These are phyloP conservation scores for Diachasma alloeum DNA, from an alignment of 1,140 invertebrate species.

Conservation along the genomic window DNA sequence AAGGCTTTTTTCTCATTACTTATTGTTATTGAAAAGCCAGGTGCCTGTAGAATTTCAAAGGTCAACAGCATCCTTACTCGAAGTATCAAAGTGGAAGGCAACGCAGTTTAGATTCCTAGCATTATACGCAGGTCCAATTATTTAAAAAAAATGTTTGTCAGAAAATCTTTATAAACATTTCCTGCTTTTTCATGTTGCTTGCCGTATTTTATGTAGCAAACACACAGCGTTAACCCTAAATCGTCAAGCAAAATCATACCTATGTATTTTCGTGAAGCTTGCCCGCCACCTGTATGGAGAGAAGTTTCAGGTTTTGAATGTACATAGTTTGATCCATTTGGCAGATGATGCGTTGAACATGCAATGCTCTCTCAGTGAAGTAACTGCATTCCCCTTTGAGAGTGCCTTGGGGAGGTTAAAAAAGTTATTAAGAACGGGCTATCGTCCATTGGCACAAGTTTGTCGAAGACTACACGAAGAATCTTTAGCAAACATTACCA, in stretches of 20 bases:
- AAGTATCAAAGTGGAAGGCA: constrained; percentile 9
- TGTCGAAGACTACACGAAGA: background rate
- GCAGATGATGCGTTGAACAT: background rate
- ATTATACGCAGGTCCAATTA: background rate
- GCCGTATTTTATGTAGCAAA: background rate
- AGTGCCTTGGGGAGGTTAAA: background rate
- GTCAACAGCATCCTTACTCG: background rate
- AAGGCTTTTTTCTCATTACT: background rate
- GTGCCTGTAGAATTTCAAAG: constrained; percentile 14
- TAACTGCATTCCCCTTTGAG: background rate
- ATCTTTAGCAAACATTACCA: background rate
- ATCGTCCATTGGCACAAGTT: background rate
- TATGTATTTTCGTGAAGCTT: background rate
- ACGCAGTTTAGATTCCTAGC: background rate
- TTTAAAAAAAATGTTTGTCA: background rate
- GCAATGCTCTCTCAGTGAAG: background rate
- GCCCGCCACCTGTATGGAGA: background rate
- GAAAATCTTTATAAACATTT: background rate
- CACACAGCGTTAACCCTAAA: background rate
- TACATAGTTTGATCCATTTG: background rate
- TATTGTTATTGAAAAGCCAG: background rate
- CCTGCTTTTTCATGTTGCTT: constrained; percentile 11
- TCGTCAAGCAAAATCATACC: background rate
- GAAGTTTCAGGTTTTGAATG: background rate
- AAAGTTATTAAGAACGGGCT: background rate